These are phyloP conservation scores for Azorinus chamasolen DNA, from an alignment of 2,888 invertebrate species.

Conservation along the genomic window DNA sequence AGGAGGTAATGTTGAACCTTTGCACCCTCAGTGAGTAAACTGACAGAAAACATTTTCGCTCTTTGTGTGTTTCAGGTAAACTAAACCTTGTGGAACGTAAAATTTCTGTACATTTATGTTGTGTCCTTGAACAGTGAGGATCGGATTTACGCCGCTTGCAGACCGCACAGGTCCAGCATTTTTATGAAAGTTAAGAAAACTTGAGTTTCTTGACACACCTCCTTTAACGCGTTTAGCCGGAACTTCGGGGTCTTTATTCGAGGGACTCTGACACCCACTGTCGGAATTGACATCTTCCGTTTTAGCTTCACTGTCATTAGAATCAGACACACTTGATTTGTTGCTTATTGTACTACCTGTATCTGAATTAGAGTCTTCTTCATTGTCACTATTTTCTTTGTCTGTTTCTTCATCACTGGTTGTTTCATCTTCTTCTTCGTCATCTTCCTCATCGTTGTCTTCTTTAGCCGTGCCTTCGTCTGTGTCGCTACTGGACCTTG, in stretches of 20 bases:
- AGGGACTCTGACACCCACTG: conserved; percentile 33
- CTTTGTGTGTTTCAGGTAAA: conserved; percentile 52
- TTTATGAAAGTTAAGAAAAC: conserved; percentile 51
- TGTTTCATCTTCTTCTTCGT: conserved; percentile 26
- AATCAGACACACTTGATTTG: conserved; percentile 22
- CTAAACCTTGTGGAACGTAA: conserved; percentile 52
- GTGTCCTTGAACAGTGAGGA: conserved; percentile 53
- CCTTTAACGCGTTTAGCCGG: conserved; percentile 45
- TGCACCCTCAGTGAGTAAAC: conserved; percentile 37
- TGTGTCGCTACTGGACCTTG: neutral
- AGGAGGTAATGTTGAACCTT: neutral
- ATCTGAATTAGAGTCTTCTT: conserved; percentile 24
- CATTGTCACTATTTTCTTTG: neutral
- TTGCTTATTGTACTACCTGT: conserved; percentile 54
- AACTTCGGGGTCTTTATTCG: conserved; percentile 17
- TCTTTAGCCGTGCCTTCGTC: conserved; percentile 7
- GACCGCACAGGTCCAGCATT: conserved; percentile 24
- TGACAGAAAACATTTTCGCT: conserved; percentile 60
- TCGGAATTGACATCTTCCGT: conserved; percentile 9
- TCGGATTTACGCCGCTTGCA: conserved; percentile 18
- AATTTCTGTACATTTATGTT: conserved; percentile 51
- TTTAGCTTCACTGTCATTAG: conserved; percentile 12
- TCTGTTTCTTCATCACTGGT: conserved; percentile 9
- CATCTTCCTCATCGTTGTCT: conserved; percentile 20
- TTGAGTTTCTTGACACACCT: conserved; percentile 44